A percentile compares a stretch with the other conserved stretches of the same genome.
Evolutionary conservation across 2,888 invertebrate genomes (phyloP).

Genomic region (Stegophylla sp.): DNA sequence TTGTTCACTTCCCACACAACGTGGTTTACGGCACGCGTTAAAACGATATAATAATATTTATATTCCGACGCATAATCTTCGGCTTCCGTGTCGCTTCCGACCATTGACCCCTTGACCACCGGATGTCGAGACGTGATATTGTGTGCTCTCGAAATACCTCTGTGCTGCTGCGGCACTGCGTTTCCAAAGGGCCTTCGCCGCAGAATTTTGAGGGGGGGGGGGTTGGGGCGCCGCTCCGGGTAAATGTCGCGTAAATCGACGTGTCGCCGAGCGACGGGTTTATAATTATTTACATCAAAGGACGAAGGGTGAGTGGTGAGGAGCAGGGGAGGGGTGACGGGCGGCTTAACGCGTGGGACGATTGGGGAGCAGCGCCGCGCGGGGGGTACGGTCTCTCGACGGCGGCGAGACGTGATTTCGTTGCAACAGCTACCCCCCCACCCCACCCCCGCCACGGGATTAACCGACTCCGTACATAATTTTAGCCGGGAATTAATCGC

Average conservation of each 20-base stretch:
- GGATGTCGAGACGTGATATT: no score
- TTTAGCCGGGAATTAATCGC: conserved; percentile 53
- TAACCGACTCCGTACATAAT: conserved; percentile 48
- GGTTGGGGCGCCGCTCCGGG: not conserved
- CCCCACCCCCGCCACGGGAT: no score
- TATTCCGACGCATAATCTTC: no score
- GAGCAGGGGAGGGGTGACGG: not conserved
- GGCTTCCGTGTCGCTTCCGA: no score
- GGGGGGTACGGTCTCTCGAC: not conserved
- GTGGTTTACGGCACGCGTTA: no score
- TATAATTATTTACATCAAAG: conserved; percentile 44
- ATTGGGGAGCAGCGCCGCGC: not conserved
- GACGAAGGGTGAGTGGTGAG: not conserved
- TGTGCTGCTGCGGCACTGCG: no score
- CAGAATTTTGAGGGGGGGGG: no score
- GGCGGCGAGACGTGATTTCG: conserved; percentile 43
- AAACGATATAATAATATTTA: no score
- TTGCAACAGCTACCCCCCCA: conserved; percentile 43
- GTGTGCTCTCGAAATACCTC: no score
- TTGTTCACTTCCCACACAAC: no score
- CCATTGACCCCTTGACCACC: no score
- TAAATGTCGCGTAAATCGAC: conserved; percentile 33
- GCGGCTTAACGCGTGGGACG: conserved; percentile 9
- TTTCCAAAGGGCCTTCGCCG: no score
- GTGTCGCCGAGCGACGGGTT: conserved; percentile 17